Evolutionary conservation across 2,113 vertebrate genomes (phyloP), one percentile per base, ranked within the genome.

Genomic region (Nematolebias whitei): DNA sequence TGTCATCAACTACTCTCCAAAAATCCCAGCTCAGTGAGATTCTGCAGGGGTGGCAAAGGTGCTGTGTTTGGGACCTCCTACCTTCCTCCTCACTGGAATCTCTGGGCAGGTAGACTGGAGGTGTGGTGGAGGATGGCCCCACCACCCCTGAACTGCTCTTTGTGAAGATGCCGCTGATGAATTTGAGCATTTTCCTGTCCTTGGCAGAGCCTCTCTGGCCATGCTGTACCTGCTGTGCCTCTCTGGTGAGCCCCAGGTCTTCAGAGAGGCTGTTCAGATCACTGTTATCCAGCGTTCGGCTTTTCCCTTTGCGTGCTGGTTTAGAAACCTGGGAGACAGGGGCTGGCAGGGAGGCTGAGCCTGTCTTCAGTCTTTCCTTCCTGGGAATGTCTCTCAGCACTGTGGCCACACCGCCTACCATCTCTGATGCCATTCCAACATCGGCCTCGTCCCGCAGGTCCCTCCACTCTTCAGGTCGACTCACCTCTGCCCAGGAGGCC

Each of bases 131-230:
- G 58, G 92, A 32, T 0, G 82, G 74, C 54, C 84, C 87, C 3
- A 50, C 70, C 39, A 92, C 85, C 50, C 91, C 91, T 1, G 93
- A 94, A 43, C 92, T 94, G 89, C 95, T 97, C 91, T 98, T 98
- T 65, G 94, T 93, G 90, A 98, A 98, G 88, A 98, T 98, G 59
- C 96, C 96, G 40, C 96, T 98, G 92, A 98, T 98, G 90, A 97
- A 97, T 90, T 96, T 96, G 26, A 98, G 92, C 96, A 98, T 98
- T 88, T 97, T 98, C 47, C 95, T 92, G 91, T 98, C 96, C n/a
- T 95, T 95, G 9, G 93, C 92, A 12, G 94, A 92, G 39, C 92
- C 91, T 56, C 95, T 89, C 10, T 91, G 68, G 74, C 91, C 80
- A 79, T 92, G 87, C 15, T 79, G 86, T 9, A 76, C 70, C 53